Evolutionary conservation across 1,140 invertebrate species (phyloP).

Genomic region (Pogonomyrmex californicus): DNA sequence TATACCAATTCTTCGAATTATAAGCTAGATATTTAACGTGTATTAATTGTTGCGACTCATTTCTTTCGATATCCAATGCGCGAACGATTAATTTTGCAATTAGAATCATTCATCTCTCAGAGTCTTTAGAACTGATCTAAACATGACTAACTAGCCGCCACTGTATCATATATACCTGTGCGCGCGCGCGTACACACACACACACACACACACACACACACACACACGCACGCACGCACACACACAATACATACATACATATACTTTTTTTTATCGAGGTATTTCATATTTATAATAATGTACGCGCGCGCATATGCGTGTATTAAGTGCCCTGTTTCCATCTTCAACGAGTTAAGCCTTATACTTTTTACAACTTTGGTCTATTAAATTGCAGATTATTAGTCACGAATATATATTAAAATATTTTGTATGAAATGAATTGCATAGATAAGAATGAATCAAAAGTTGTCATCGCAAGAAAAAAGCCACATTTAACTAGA

Average conservation of each 20-base stretch:
- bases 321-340: conserved; percentile 58
- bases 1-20: background rate
- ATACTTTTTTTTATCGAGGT: conserved; percentile 66
- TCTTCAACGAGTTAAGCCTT: conserved; percentile 50
- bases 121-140: conserved; percentile 22
- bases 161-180: conserved; percentile 15
- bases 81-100: background rate
- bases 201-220: no score
- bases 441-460: conserved; percentile 16
- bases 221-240: no score
- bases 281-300: conserved; percentile 69
- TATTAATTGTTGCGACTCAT: background rate
- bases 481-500: conserved; percentile 8
- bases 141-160: conserved; percentile 48
- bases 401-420: conserved; percentile 29
- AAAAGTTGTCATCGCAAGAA: background rate
- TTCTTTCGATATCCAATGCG: background rate
- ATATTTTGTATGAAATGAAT: conserved; percentile 42
- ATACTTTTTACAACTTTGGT: conserved; percentile 75
- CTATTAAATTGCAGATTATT: conserved; percentile 62
- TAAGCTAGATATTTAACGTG: conserved; percentile 5
- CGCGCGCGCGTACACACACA: no score
- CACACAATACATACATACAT: background rate
- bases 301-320: conserved; percentile 10
- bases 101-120: background rate